Percentiles rank a stretch among this genome's conserved stretches.
phyloP scores from a whole-genome alignment of 2,113 vertebrate species.

The Cheilinus undulatus region DNA sequence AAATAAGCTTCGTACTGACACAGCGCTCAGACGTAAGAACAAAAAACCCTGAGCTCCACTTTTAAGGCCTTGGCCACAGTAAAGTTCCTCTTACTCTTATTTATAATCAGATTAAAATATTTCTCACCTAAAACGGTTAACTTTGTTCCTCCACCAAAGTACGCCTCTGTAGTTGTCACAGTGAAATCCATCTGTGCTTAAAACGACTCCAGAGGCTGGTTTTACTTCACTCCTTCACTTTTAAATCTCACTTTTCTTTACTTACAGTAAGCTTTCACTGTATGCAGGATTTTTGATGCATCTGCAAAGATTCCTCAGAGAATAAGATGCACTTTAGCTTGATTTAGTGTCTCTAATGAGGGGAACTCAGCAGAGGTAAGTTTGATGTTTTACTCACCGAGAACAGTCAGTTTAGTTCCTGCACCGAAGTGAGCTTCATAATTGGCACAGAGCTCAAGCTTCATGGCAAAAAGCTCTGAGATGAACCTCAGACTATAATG shows the following conservation, averaged over 20 bases:
- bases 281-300: too few species aligned
- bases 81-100: too few species aligned
- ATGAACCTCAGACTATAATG: neutral
- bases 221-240: too few species aligned
- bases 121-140: constrained; percentile 81
- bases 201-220: neutral
- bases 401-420: constrained; percentile 65
- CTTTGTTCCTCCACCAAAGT: constrained; percentile 51
- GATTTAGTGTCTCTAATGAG: neutral
- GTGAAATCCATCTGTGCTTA: neutral
- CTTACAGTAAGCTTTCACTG: too few species aligned
- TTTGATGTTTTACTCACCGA: constrained; percentile 80
- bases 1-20: constrained; percentile 59
- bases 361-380: neutral
- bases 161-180: neutral
- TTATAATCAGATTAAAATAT: too few species aligned
- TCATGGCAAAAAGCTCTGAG: constrained; percentile 25
- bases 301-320: too few species aligned
- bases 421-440: constrained; percentile 59
- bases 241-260: neutral
- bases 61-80: too few species aligned
- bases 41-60: constrained; percentile 38
- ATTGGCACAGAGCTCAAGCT: constrained; percentile 51
- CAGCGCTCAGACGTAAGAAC: constrained; percentile 27
- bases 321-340: too few species aligned